These are phyloP conservation scores for Callyntrura sp. DNA, from an alignment of 2,888 invertebrate species.

Conservation along the genomic window DNA sequence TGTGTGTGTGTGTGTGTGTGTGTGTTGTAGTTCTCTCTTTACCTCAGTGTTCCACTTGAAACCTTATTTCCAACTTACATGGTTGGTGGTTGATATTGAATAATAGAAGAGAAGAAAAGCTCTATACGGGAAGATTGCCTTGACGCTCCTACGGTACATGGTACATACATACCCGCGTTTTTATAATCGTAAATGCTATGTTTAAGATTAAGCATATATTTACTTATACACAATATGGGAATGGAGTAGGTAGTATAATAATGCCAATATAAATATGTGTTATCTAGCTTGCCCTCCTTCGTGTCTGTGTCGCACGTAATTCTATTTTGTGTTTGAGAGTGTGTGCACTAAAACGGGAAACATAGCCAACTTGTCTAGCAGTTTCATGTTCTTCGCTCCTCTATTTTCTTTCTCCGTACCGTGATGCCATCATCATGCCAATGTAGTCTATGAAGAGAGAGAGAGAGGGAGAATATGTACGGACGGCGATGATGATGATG, in stretches of 20 bases:
- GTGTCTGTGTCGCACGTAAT: constrained; percentile 60
- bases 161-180: background rate
- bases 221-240: background rate
- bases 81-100: background rate
- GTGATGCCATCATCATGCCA: constrained; percentile 9
- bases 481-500: constrained; percentile 32
- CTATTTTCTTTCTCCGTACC: background rate
- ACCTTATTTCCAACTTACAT: background rate
- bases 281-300: constrained; percentile 28
- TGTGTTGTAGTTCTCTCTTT: constrained; percentile 24
- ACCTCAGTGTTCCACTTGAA: constrained; percentile 51
- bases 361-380: constrained; percentile 47
- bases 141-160: background rate
- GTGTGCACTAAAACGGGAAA: constrained; percentile 37
- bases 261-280: background rate
- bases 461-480: constrained; percentile 7
- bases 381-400: background rate
- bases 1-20: no score
- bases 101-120: background rate
- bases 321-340: constrained; percentile 41
- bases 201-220: constrained; percentile 6
- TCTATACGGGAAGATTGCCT: background rate
- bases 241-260: background rate
- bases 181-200: constrained; percentile 13
- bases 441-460: constrained; percentile 12